These are phyloP conservation scores for Trichoplusia ni DNA, from an alignment of 1,140 invertebrate genomes.

Conservation along the genomic window DNA sequence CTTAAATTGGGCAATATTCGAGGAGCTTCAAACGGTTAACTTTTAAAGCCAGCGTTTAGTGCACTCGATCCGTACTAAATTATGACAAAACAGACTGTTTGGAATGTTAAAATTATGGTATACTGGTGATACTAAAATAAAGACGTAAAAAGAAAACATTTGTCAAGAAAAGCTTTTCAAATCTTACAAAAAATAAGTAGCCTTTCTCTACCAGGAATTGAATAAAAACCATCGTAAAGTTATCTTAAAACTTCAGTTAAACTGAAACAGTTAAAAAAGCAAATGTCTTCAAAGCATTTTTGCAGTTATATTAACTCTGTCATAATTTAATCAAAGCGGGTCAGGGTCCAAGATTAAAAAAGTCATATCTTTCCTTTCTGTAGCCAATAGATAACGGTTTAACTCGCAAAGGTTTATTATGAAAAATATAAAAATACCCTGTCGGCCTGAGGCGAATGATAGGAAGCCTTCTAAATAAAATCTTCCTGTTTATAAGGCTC, in stretches of 20 bases:
- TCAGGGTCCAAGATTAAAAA: constrained; percentile 18
- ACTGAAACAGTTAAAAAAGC: neutral
- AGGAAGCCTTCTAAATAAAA: constrained; percentile 24
- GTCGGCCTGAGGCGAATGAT: constrained; percentile 25
- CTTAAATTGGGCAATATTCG: constrained; percentile 47
- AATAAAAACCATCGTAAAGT: no score
- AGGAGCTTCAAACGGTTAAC: constrained; percentile 3
- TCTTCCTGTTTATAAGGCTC: no score
- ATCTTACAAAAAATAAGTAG: no score
- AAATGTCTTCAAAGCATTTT: neutral
- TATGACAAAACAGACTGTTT: constrained; percentile 1
- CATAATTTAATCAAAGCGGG: constrained; percentile 23
- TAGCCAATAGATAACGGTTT: constrained; percentile 21
- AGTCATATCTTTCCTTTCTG: constrained; percentile 12
- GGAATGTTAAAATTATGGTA: neutral
- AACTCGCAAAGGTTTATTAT: constrained; percentile 17
- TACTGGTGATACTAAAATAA: neutral
- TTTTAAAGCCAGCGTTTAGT: constrained; percentile 12
- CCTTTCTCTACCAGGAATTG: no score
- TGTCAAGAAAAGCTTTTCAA: no score
- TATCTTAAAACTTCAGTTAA: neutral
- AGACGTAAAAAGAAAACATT: no score
- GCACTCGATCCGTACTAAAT: neutral
- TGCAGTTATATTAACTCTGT: neutral
- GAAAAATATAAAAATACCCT: constrained; percentile 11